Percentiles rank a stretch among this genome's conserved stretches.
These are phyloP conservation scores for Adelosebastes latens DNA, from an alignment of 2,797 vertebrate species.

Conservation along the genomic window DNA sequence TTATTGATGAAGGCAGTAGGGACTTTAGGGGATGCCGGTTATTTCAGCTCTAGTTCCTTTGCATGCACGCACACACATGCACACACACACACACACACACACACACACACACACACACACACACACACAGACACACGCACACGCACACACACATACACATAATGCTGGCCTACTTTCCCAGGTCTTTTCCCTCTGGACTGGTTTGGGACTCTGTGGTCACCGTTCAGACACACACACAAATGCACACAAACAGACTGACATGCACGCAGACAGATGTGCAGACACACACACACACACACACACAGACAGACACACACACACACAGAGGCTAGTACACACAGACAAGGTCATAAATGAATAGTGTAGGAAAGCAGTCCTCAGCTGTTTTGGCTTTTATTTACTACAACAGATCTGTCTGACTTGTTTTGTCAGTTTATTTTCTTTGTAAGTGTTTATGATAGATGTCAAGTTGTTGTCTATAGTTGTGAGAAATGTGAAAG, in stretches of 20 bases:
- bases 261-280: neutral
- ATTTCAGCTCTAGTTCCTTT: conserved; percentile 83
- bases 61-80: neutral
- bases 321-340: neutral
- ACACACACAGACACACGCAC: conserved; percentile 8
- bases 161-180: conserved; percentile 70
- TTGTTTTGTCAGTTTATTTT: neutral
- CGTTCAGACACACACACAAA: conserved; percentile 5
- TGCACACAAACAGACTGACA: neutral
- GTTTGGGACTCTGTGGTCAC: conserved; percentile 59
- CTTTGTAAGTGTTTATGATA: neutral
- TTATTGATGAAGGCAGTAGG: conserved; percentile 81
- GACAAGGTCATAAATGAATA: conserved; percentile 38
- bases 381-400: conserved; percentile 2
- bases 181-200: conserved; percentile 66
- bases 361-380: neutral
- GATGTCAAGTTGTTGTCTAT: neutral
- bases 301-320: neutral
- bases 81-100: conserved; percentile 16
- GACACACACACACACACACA: neutral
- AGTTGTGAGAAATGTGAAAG: neutral
- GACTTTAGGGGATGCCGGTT: conserved; percentile 76
- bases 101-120: conserved; percentile 20
- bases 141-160: conserved; percentile 17
- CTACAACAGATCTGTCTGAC: neutral